phyloP scores from a whole-genome alignment of 2,797 vertebrate genomes.

The Pipistrellus nathusii region DNA sequence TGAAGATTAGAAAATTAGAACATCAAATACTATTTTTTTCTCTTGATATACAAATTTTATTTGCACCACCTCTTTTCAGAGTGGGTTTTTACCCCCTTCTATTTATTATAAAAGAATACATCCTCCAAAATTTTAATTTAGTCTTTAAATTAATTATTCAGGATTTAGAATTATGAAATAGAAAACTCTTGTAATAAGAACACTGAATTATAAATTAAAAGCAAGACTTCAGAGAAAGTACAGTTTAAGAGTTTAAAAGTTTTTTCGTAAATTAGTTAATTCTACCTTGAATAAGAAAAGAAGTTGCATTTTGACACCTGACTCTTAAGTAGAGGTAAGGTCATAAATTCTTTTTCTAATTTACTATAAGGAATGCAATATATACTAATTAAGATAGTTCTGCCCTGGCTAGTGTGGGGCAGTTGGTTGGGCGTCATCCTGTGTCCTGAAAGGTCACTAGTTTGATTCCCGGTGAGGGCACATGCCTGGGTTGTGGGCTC shows the following conservation, averaged over 20 bases:
- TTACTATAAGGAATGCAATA: background rate
- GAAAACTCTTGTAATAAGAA: background rate
- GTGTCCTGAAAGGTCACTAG: background rate
- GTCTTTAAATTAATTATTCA: background rate
- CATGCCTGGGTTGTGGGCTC: background rate
- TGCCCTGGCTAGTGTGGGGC: background rate
- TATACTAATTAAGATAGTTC: background rate
- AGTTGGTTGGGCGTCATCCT: background rate
- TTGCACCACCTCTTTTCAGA: background rate
- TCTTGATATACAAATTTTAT: background rate
- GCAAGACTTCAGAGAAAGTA: background rate
- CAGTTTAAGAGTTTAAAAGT: conserved; percentile 6
- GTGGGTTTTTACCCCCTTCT: background rate
- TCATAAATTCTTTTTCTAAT: background rate
- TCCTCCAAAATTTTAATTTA: background rate
- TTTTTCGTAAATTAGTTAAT: conserved; percentile 4
- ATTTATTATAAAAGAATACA: background rate
- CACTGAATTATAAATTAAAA: background rate
- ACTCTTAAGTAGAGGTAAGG: background rate
- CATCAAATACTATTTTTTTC: conserved; percentile 6
- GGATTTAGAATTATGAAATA: conserved; percentile 14
- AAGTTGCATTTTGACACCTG: conserved; percentile 18
- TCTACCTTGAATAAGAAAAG: background rate
- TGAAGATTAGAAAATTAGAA: conserved; percentile 32
- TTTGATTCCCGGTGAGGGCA: background rate